Percentiles rank a stretch among this genome's conserved stretches.
phyloP scores from a whole-genome alignment of 2,113 vertebrate species.

The Ovibos moschatus region DNA sequence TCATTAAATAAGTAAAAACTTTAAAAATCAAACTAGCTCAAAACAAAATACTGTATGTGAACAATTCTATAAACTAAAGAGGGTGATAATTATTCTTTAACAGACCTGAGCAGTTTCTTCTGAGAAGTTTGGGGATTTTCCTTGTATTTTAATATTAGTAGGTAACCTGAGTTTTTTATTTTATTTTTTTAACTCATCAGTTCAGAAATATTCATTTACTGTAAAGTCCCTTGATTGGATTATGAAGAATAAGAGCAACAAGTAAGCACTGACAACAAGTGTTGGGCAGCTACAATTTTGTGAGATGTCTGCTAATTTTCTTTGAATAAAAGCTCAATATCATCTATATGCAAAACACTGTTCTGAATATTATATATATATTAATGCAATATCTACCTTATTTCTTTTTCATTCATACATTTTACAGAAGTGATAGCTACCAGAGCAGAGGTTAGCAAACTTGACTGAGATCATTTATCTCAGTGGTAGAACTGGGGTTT shows the following conservation, averaged over 20 bases:
- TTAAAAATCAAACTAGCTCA: neutral
- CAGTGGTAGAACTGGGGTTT: neutral
- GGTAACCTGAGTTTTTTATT: neutral
- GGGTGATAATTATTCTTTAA: neutral
- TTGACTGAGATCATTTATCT: neutral
- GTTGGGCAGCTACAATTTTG: neutral
- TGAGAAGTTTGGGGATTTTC: neutral
- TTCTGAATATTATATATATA: neutral
- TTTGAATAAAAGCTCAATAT: neutral
- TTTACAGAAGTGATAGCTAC: neutral
- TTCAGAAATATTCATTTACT: neutral
- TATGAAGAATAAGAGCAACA: neutral
- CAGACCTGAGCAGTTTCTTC: neutral
- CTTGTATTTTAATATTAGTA: conserved; percentile 7
- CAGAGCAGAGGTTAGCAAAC: neutral
- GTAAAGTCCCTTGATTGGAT: neutral
- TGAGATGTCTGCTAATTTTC: neutral
- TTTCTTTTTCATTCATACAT: neutral
- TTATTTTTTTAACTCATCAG: neutral
- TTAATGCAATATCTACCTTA: neutral
- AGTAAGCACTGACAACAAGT: neutral
- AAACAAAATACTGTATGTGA: neutral
- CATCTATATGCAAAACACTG: neutral
- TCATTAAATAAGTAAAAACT: conserved; percentile 29
- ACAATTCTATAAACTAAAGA: neutral